Evolutionary conservation across 2,888 invertebrate species (phyloP), one percentile per base, ranked within the genome.

Genomic region (Chymomyza fuscimana): DNA sequence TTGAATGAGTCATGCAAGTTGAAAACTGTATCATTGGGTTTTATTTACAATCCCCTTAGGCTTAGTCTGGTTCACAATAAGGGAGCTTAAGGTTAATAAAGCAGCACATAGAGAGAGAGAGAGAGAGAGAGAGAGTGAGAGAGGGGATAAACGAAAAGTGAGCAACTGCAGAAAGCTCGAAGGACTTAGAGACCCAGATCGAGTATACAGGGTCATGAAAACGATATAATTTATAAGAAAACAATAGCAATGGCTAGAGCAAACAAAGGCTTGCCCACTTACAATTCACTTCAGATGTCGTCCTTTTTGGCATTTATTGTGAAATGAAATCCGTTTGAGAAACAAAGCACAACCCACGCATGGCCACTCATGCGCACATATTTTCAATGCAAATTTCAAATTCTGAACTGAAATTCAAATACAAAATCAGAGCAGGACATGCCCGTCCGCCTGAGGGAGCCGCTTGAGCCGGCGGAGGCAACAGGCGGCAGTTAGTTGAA

Each of bases 331-430:
- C 60, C 66, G 51, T 60, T 36, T 59, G 29, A 58, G 22, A 60
- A 60, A 66, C 66, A 66, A 66, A 66, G 60, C 56, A 40, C 50
- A 46, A 50, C 59, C 25, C 60, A 65, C 22, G 60, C 60, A 64
- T 52, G 56, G 60, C 60, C 36, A 52, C 54, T 25, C 58, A 32
- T 54, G 64, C 58, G 51, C 25, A 60, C 32, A 32, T 51, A 66
- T 66, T 66, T 66, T 29, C 60, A 73, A 75, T 65, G 68, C 70
- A 76, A 80, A 64, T 64, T 54, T 59, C 64, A 67, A 76, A 81
- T 74, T 68, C 74, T 67, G 50, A 77, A 82, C 61, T 65, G 67
- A 76, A 81, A 77, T 68, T 77, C 71, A 56, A 77, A 82, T 74
- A 76, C 67, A 81, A 46, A 81, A 79, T 82, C 86, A 78, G 71